Evolutionary conservation across 2,113 vertebrate genomes (phyloP), one percentile per base, ranked within the genome.

Genomic region (Oryzias melastigma): DNA sequence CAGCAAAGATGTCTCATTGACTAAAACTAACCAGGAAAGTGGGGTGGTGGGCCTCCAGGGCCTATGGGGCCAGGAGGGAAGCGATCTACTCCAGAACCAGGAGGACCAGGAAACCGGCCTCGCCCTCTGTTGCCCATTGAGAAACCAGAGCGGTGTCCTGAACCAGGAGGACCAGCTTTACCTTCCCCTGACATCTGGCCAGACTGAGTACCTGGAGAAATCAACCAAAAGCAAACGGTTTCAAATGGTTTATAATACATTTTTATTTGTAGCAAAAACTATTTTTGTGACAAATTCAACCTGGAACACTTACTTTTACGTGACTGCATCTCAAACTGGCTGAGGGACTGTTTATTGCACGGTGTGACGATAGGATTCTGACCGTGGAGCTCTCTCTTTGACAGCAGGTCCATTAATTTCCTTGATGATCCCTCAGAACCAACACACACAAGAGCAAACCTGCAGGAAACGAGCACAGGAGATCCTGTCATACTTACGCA

Each of bases 161-260:
- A 88, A 58, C 96, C 95, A 49, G 97, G 96, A 59, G 97, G 97
- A 17, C 96, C 96, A 75, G 97, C 96, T 91, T 98, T 98, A 53
- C 97, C 97, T 90, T 99, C 97, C 17, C 97, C 97, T 62, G 97
- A 99, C 97, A 99, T 99, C 78, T 99, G 97, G n/a, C 97, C 97
- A 68, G 95, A 95, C 68, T 98, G 96, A 47, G 93, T 96, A 80
- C 95, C 97, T 98, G 35, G 63, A 42, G 12, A 14, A 42, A 3
- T 16, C 10, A 50, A 2, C 15, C 4, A 54, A 53, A 19, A 7
- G 43, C 3, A 42, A 19, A 52, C 8, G 35, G 35, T 35, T 35
- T 35, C 35, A 35, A 35, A 35, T 12, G 10, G 35, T 8, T 12
- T 12, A 3, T 16, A 12, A 42, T 14, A 52, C 16, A 24, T 24